These are phyloP conservation scores for human DNA, from an alignment of 2,113 vertebrate genomes.

Conservation along the genomic window GRCh38 chr3:65552001-65552500, in stretches of 20 bases:
- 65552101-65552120: not conserved
- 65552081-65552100: slow-evolving; percentile 14
- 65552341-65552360: not conserved
- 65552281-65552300: not conserved
- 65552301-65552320: not conserved
- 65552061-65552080: slow-evolving; percentile 47
- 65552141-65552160: slow-evolving; percentile 49
- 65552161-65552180: slow-evolving; percentile 53
- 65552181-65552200: not conserved
- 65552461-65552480: slow-evolving; percentile 48
- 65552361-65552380: not conserved
- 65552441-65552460: not conserved
- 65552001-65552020: not conserved
- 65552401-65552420: slow-evolving; percentile 60
- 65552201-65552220: not conserved
- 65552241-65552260: not conserved
- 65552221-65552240: slow-evolving; percentile 14
- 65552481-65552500: slow-evolving; percentile 3
- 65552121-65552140: slow-evolving; percentile 54
- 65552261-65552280: not conserved
- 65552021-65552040: not conserved
- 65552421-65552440: not conserved
- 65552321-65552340: not conserved
- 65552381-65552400: slow-evolving; percentile 66
- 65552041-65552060: slow-evolving; percentile 57